Percentiles rank a stretch among this genome's conserved stretches.
These are phyloP conservation scores for Rhadina sibilatrix DNA, from an alignment of 2,113 vertebrate genomes.

Conservation along the genomic window DNA sequence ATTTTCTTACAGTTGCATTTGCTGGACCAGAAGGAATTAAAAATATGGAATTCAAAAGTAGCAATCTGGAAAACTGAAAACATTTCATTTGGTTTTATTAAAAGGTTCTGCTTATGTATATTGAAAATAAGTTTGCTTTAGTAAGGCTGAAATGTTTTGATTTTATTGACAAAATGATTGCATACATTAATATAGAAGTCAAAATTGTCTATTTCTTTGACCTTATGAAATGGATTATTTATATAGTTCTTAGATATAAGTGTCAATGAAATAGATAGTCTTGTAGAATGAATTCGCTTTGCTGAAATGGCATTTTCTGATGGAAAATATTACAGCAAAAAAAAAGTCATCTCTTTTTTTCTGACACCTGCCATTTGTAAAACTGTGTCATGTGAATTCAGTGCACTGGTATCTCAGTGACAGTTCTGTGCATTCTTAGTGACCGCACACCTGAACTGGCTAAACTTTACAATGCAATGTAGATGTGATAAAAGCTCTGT, in stretches of 20 bases:
- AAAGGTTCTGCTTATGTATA: background rate
- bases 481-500: background rate
- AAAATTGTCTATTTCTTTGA: background rate
- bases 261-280: background rate
- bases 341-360: background rate
- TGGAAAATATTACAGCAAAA: background rate
- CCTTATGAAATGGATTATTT: background rate
- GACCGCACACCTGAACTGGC: background rate
- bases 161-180: background rate
- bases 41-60: background rate
- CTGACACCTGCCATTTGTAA: background rate
- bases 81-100: background rate
- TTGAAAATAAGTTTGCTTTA: background rate
- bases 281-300: background rate
- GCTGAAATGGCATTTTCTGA: background rate
- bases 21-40: background rate
- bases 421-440: background rate
- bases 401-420: background rate
- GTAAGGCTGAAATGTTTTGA: background rate
- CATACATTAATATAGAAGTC: background rate
- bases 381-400: background rate
- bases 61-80: background rate
- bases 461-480: background rate
- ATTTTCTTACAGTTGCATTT: background rate
- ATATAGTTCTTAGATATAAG: background rate